Percentiles rank a stretch among this genome's conserved stretches.
Conservation (phyloP, 2,797 vertebrate genomes). For the Enteromius trimaculatus region DNA sequence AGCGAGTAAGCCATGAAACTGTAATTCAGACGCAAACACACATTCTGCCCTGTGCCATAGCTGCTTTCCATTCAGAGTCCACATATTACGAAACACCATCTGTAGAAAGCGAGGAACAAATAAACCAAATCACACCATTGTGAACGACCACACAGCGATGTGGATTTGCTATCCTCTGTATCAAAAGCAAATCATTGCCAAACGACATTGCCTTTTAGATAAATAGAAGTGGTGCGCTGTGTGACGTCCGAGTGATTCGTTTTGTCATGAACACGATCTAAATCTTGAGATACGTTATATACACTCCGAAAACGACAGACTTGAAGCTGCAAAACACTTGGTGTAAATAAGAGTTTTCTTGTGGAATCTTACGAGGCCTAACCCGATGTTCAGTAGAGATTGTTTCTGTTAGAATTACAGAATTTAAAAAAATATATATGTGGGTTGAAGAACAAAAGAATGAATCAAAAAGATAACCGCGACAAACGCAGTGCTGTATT, state of each 20-base stretch:
- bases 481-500: slow-evolving; percentile 77
- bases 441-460: slow-evolving; percentile 49
- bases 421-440: slow-evolving; percentile 52
- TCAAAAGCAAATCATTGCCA: slow-evolving; percentile 30
- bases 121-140: slow-evolving; percentile 16
- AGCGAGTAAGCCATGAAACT: slow-evolving; percentile 63
- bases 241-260: slow-evolving; percentile 19
- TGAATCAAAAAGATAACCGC: slow-evolving; percentile 59
- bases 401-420: slow-evolving; percentile 67
- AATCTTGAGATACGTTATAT: neutral
- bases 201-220: slow-evolving; percentile 45
- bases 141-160: slow-evolving; percentile 14
- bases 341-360: slow-evolving; percentile 71
- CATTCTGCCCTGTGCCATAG: slow-evolving; percentile 71
- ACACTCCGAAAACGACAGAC: slow-evolving; percentile 22
- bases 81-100: neutral
- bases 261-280: slow-evolving; percentile 17
- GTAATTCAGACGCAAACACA: slow-evolving; percentile 64
- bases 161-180: slow-evolving; percentile 6
- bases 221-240: slow-evolving; percentile 9
- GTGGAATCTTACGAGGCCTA: slow-evolving; percentile 63
- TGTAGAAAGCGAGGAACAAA: slow-evolving; percentile 1
- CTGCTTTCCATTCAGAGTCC: slow-evolving; percentile 58
- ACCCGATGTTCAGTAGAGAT: slow-evolving; percentile 64
- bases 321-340: slow-evolving; percentile 39